phyloP scores from a whole-genome alignment of 1,140 invertebrate genomes.

The Parapsyche elsis region DNA sequence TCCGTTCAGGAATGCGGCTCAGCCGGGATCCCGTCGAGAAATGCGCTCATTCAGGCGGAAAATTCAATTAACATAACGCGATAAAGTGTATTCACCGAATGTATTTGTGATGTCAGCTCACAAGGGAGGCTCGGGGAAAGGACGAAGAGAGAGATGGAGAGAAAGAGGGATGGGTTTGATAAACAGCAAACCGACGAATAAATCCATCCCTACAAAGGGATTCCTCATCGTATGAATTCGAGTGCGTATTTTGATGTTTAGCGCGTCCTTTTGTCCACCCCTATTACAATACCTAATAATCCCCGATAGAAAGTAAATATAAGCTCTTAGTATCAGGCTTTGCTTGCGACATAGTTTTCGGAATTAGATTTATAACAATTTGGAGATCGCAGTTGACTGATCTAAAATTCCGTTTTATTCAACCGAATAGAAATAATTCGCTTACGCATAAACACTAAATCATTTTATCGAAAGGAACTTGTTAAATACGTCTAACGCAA shows the following conservation, averaged over 20 bases:
- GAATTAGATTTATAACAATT: too few relatives aligned
- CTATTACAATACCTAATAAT: too few relatives aligned
- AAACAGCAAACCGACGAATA: conserved; percentile 15
- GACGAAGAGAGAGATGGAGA: too few relatives aligned
- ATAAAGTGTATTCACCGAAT: conserved; percentile 43
- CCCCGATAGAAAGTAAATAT: background rate
- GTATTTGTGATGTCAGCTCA: conserved; percentile 40
- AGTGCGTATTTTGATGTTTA: background rate
- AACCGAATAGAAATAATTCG: too few relatives aligned
- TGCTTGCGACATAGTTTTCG: too few relatives aligned
- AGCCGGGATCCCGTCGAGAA: conserved; percentile 16
- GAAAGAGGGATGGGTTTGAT: background rate
- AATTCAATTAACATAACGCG: conserved; percentile 44
- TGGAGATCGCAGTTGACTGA: too few relatives aligned
- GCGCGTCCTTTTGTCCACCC: background rate
- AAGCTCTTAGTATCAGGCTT: too few relatives aligned
- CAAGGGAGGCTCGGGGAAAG: background rate
- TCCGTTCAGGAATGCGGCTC: background rate
- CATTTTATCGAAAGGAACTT: too few relatives aligned
- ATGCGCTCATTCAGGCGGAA: conserved; percentile 38
- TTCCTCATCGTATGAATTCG: background rate
- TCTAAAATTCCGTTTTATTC: too few relatives aligned
- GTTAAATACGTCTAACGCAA: too few relatives aligned
- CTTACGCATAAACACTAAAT: too few relatives aligned
- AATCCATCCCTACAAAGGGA: background rate